Evolutionary conservation across 1,140 invertebrate genomes (phyloP).

Genomic region (Carposina sasakii): DNA sequence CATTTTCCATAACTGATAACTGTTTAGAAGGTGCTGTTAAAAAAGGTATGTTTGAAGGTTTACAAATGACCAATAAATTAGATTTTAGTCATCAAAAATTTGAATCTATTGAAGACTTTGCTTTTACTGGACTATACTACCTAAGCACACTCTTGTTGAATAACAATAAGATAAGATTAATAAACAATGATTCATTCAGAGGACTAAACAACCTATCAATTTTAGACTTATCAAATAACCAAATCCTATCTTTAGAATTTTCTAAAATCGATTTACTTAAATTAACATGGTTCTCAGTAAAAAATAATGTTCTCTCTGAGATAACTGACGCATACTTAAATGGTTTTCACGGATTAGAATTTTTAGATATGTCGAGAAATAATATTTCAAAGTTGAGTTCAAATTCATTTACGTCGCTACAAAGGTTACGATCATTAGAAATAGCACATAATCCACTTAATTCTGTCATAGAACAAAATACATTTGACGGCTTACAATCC

Average conservation of each 20-base stretch:
- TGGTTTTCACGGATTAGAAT: slow-evolving; percentile 23
- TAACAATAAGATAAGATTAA: slow-evolving; percentile 33
- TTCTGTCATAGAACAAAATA: slow-evolving; percentile 26
- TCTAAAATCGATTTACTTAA: slow-evolving; percentile 28
- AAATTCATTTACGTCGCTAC: slow-evolving; percentile 32
- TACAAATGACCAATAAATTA: slow-evolving; percentile 24
- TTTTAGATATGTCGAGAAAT: slow-evolving; percentile 47
- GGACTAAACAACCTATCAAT: slow-evolving; percentile 22
- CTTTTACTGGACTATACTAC: slow-evolving; percentile 33
- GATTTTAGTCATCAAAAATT: slow-evolving; percentile 37
- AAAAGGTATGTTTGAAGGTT: slow-evolving; percentile 39
- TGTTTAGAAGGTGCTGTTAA: slow-evolving; percentile 29
- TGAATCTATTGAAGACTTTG: slow-evolving; percentile 32
- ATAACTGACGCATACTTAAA: slow-evolving; percentile 28
- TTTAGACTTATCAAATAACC: slow-evolving; percentile 44
- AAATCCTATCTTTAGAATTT: slow-evolving; percentile 32
- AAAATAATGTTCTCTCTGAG: slow-evolving; percentile 30
- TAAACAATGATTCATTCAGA: slow-evolving; percentile 34
- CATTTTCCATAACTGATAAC: slow-evolving; percentile 35
- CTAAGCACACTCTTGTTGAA: slow-evolving; percentile 29
- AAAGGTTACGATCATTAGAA: slow-evolving; percentile 28
- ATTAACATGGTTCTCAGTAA: slow-evolving; percentile 23
- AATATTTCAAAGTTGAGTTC: slow-evolving; percentile 33
- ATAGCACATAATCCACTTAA: slow-evolving; percentile 37
- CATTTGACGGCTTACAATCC: slow-evolving; percentile 34